phyloP scores from a whole-genome alignment of 1,140 invertebrate species.

The Cotesia chilonis region DNA sequence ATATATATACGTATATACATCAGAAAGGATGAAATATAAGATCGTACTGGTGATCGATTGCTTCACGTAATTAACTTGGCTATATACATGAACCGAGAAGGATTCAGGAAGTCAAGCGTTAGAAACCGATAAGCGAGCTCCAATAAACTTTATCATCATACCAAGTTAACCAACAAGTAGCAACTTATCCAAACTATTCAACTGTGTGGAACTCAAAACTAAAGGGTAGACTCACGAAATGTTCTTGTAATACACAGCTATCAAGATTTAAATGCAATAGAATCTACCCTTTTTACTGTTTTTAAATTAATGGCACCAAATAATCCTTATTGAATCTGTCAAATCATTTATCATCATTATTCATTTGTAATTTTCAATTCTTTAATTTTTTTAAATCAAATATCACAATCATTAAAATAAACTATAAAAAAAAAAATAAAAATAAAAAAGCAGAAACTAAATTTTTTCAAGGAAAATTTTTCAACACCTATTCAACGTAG shows the following conservation, averaged over 20 bases:
- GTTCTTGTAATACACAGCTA: no score
- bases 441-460: slow-evolving; percentile 36
- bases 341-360: no score
- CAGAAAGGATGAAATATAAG: neutral
- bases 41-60: neutral
- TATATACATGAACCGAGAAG: slow-evolving; percentile 20
- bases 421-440: no score
- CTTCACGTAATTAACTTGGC: slow-evolving; percentile 22
- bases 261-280: neutral
- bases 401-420: no score
- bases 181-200: slow-evolving; percentile 29
- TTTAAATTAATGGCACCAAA: no score
- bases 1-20: neutral
- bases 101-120: slow-evolving; percentile 40
- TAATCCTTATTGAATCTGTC: no score
- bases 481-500: slow-evolving; percentile 44
- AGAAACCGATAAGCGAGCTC: slow-evolving; percentile 41
- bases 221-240: no score
- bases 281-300: slow-evolving; percentile 9
- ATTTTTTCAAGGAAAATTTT: slow-evolving; percentile 53
- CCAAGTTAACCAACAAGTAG: slow-evolving; percentile 22
- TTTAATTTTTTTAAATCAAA: no score
- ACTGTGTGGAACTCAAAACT: no score
- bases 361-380: no score
- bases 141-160: slow-evolving; percentile 38